Base-by-base conservation (phyloP, 2,888 invertebrate genomes). In the Cepaea hortensis region DNA sequence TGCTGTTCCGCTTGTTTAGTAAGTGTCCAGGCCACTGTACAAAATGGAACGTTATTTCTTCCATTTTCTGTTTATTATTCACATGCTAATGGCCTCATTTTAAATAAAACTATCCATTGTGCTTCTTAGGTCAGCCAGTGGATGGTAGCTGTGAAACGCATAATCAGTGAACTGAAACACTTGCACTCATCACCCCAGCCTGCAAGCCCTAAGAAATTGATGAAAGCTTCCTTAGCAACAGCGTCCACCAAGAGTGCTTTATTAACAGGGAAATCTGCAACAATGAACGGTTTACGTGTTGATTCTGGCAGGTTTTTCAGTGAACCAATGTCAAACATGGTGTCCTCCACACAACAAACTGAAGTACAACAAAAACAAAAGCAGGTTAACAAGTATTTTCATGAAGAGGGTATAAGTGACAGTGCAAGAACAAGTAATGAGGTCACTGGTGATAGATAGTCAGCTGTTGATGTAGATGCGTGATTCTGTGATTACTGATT, bases 141-240 rank as follows among this genome's bases (percentile, higher is more conserved):
- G 93, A 91, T 93, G 91, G 93, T 93, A 13, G 93, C 91, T 1
- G 88, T 93, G n/a, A 93, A 93, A 88, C 89, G 91, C 48, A 86
- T 93, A 62, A 92, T 93, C 62, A 91, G 91, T 55, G 93, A 93
- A 86, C 88, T 90, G 7, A 76, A 90, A 81, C 62, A 50, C 65
- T 62, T 61, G 46, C 23, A 62, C 18, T 75, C 72, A 35, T 55
- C 50, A 68, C 35, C 62, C 4, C 70, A 46, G 9, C 35, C 75
- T 55, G 7, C 81, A 55, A 23, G 11, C n/a, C 62, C 20, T 20
- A 87, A 82, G 87, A 73, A 77, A 55, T 62, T 81, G 46, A 55
- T 76, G 48, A 50, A 35, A 6, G 70, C 81, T n/a, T n/a, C 72
- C 4, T 50, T 55, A n/a, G 6, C 62, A 18, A 50, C 79, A 80